Evolutionary conservation across 2,113 vertebrate genomes (phyloP).

Genomic region (Synodontis membranacea): DNA sequence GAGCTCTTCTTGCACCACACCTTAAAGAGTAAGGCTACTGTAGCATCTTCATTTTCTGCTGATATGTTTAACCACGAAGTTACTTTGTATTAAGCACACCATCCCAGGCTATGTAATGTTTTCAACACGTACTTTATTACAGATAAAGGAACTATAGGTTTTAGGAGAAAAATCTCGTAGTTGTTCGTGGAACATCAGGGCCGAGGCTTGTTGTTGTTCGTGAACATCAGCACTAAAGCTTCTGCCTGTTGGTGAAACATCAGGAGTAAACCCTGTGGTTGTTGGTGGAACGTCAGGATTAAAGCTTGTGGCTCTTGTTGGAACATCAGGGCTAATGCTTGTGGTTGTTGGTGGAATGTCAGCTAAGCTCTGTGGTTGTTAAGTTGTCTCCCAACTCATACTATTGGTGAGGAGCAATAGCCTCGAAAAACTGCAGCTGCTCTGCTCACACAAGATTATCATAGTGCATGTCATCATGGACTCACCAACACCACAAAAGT

Average conservation of each 20-base stretch:
- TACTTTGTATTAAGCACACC: neutral
- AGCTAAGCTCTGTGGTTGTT: neutral
- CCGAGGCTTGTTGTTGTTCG: neutral
- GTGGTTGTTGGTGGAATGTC: neutral
- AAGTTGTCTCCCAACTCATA: neutral
- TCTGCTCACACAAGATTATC: neutral
- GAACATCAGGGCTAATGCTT: neutral
- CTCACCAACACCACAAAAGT: neutral
- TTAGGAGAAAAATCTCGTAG: neutral
- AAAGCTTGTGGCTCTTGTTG: neutral
- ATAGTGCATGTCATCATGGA: neutral
- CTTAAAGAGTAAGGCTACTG: neutral
- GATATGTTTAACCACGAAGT: neutral
- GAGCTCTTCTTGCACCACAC: neutral
- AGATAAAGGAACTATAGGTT: neutral
- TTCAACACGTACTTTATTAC: neutral
- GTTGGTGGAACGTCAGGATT: neutral
- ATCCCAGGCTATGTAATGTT: neutral
- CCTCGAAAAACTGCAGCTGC: slow-evolving; percentile 9
- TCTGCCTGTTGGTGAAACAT: neutral
- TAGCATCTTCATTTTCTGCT: neutral
- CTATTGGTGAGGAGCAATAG: neutral
- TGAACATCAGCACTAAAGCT: neutral
- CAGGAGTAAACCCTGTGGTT: neutral
- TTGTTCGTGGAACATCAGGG: neutral